Evolutionary conservation across 2,113 vertebrate genomes (phyloP).

Genomic region (Microcebus griseorufus): DNA sequence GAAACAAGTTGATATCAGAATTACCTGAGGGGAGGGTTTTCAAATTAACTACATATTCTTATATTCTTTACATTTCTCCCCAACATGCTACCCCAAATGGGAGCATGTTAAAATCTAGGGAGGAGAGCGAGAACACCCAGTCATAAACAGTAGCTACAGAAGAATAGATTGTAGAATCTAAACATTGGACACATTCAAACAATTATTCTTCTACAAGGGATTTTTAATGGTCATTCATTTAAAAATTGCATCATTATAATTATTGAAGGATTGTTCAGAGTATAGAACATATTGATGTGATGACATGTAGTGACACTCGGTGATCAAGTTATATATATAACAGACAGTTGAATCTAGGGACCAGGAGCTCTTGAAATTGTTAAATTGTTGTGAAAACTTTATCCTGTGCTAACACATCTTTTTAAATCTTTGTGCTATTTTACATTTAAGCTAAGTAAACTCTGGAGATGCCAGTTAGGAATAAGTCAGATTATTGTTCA

Average conservation of each 20-base stretch:
- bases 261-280: not conserved
- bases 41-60: not conserved
- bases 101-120: not conserved
- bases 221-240: not conserved
- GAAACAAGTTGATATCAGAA: not conserved
- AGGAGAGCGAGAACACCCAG: not conserved
- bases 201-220: not conserved
- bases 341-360: not conserved
- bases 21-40: not conserved
- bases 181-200: not conserved
- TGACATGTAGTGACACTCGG: not conserved
- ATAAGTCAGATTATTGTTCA: not conserved
- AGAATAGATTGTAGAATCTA: not conserved
- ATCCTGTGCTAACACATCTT: not conserved
- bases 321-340: not conserved
- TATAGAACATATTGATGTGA: not conserved
- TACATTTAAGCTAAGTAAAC: not conserved
- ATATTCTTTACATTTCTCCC: not conserved
- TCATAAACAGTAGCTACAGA: not conserved
- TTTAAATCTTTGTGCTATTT: conserved; percentile 1
- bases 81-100: not conserved
- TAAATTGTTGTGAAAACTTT: not conserved
- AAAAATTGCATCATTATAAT: not conserved
- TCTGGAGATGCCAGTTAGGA: not conserved
- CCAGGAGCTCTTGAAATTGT: not conserved